These are phyloP conservation scores for Oenanthe oenanthe DNA, from an alignment of 2,113 vertebrate genomes.

Conservation along the genomic window DNA sequence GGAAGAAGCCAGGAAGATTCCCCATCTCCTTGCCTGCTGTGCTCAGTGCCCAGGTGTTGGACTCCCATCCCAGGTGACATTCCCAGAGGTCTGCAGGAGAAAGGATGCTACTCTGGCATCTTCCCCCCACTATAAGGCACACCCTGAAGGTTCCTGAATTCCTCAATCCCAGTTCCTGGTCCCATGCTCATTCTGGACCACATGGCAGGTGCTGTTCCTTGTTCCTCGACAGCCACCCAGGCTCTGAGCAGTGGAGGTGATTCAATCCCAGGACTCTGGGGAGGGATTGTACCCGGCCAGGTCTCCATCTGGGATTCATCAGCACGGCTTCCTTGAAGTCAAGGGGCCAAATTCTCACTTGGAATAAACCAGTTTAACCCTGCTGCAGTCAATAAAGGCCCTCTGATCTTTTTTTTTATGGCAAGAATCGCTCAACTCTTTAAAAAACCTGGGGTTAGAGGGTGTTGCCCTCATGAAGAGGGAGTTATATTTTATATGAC, in stretches of 20 bases:
- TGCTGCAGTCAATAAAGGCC: slow-evolving; percentile 1
- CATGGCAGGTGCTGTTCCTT: neutral
- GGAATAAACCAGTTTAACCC: neutral
- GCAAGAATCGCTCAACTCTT: neutral
- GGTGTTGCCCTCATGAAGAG: neutral
- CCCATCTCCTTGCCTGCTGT: fast-evolving
- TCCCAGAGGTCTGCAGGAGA: neutral
- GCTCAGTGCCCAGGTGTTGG: neutral
- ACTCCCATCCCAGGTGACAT: neutral
- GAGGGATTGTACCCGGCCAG: neutral
- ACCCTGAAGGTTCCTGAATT: neutral
- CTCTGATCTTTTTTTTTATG: slow-evolving; percentile 23
- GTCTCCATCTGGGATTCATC: slow-evolving; percentile 34
- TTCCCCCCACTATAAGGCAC: neutral
- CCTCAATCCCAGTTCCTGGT: fast-evolving
- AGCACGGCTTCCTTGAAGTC: neutral
- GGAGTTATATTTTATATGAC: neutral
- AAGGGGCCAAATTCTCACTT: slow-evolving; percentile 47
- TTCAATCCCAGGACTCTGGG: neutral
- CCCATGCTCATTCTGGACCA: fast-evolving
- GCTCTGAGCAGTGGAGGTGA: neutral
- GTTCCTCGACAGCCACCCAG: neutral
- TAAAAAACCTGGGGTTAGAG: neutral
- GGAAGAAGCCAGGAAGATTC: neutral
- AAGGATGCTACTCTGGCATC: neutral